Conservation (phyloP, 1,140 invertebrate genomes). For the Diprion similis region DNA sequence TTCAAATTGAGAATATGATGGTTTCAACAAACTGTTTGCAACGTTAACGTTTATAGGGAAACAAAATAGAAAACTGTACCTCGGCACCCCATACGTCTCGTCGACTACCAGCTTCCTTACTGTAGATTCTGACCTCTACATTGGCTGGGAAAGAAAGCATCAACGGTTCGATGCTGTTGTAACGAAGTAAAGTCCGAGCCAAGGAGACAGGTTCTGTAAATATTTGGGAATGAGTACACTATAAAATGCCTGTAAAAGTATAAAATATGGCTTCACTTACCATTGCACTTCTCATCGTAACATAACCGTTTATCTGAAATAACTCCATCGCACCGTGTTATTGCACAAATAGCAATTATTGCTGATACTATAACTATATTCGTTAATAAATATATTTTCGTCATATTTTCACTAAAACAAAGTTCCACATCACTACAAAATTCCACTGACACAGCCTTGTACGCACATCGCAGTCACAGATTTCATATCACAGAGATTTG, state of each 20-base stretch:
- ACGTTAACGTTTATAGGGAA: not conserved
- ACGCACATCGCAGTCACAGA: conserved; percentile 10
- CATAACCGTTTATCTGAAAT: conserved; percentile 69
- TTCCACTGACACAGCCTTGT: conserved; percentile 20
- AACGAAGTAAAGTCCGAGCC: conserved; percentile 68
- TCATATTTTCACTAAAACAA: conserved; percentile 58
- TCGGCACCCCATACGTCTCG: conserved; percentile 75
- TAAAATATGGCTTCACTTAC: conserved; percentile 65
- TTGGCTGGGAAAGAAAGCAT: conserved; percentile 71
- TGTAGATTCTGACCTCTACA: conserved; percentile 70
- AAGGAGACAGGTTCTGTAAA: conserved; percentile 71
- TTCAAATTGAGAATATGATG: not conserved
- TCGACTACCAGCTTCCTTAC: conserved; percentile 74
- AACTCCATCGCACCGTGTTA: conserved; percentile 47
- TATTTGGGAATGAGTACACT: conserved; percentile 34
- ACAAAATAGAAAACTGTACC: conserved; percentile 46
- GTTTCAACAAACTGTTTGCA: not conserved
- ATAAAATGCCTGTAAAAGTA: conserved; percentile 40
- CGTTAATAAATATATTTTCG: conserved; percentile 58
- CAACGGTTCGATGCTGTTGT: conserved; percentile 64
- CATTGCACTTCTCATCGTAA: conserved; percentile 67
- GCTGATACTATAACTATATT: conserved; percentile 38
- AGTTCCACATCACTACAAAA: conserved; percentile 55
- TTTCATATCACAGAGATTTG: not conserved
- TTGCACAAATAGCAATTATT: conserved; percentile 51